Base-by-base conservation (phyloP, 2,797 vertebrate species). In the Anabacerthia variegaticeps region DNA sequence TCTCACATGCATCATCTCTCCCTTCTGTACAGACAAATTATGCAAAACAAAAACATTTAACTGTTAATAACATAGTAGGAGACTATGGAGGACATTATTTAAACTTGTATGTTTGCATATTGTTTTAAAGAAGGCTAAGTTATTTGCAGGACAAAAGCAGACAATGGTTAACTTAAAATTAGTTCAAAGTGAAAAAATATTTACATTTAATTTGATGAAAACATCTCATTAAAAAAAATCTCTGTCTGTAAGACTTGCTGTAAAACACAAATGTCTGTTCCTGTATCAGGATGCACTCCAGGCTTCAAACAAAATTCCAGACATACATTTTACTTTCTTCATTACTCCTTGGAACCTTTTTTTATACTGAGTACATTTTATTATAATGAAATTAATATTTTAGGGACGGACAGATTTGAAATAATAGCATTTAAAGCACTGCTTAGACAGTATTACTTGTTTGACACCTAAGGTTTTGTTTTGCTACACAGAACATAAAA, bases 401-500 rank as follows among this genome's bases (percentile, higher is more conserved):
- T 52, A 96, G 76, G n/a, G 89, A 49, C 10, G 3, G 61, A 74
- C 41, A 81, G 41, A 66, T 85, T 92, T 94, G 72, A 95, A 97
- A 77, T 72, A 81, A 85, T 75, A 72, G 80, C 77, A 85, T 94
- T 94, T 93, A 91, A 81, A 86, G 62, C 61, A 54, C 76, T 96
- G 79, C 73, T 91, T 74, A 94, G 95, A 82, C 20, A 86, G 62
- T 51, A 89, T 68, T 93, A 69, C 74, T 96, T 4, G 24, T 94
- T 75, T 96, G 97, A 98, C 94, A 95, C 62, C 76, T 88, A 95
- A 84, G 83, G 62, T 84, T 97, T 97, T 97, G 97, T 97, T 98
- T 97, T 93, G 93, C 89, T 89, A 96, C 82, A 95, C 34, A 97
- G 96, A 98, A 96, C 92, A 95, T 91, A 96, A 97, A 98, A 94